phyloP scores from a whole-genome alignment of 2,888 invertebrate species.

The Cheilosia urbana region DNA sequence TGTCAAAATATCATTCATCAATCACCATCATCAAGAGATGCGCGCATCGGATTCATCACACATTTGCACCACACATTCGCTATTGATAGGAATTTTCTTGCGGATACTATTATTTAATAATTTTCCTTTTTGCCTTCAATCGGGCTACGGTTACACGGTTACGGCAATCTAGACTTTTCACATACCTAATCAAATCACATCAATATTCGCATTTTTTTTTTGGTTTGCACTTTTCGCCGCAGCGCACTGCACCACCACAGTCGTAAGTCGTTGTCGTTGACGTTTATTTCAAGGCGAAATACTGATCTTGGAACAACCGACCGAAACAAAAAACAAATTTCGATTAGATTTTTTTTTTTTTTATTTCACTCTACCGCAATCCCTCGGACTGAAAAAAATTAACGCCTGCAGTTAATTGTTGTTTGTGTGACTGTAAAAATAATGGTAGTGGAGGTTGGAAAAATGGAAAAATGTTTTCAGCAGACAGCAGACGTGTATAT shows the following conservation, averaged over 20 bases:
- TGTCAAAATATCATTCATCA: slow-evolving; percentile 54
- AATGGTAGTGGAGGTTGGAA: not conserved
- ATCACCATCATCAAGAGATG: not conserved
- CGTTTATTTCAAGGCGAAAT: slow-evolving; percentile 26
- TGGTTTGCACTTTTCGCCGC: slow-evolving; percentile 44
- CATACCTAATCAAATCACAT: slow-evolving; percentile 22
- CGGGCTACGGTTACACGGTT: not conserved
- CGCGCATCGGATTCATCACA: slow-evolving; percentile 9
- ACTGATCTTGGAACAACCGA: slow-evolving; percentile 11
- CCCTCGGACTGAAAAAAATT: slow-evolving; percentile 11
- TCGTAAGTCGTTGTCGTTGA: slow-evolving; percentile 18
- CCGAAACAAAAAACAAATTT: not conserved
- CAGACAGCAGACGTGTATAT: slow-evolving; percentile 24
- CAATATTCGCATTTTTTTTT: slow-evolving; percentile 6
- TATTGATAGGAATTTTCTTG: not conserved
- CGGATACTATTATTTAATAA: slow-evolving; percentile 5
- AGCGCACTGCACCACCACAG: slow-evolving; percentile 6
- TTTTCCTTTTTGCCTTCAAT: not conserved
- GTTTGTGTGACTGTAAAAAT: slow-evolving; percentile 4
- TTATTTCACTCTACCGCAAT: not conserved
- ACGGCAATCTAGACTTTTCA: slow-evolving; percentile 5
- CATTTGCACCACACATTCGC: slow-evolving; percentile 20
- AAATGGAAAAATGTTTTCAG: slow-evolving; percentile 17
- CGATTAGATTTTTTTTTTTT: slow-evolving; percentile 13
- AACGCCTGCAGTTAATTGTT: slow-evolving; percentile 23